Evolutionary conservation across 1,140 invertebrate genomes (phyloP).

Genomic region (Triops cancriformis): DNA sequence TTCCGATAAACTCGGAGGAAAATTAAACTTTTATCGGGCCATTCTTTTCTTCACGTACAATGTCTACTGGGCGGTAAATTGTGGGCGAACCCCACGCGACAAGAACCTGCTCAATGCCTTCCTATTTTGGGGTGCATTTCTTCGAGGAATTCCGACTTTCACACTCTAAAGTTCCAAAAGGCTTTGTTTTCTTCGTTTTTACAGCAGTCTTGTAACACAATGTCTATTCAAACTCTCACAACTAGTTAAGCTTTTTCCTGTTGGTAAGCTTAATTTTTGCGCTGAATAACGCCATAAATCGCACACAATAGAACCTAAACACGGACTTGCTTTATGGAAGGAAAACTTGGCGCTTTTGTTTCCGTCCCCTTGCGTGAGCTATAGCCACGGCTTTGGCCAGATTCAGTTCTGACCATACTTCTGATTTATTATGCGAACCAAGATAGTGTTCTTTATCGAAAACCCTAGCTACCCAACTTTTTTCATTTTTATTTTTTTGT

Average conservation of each 20-base stretch:
- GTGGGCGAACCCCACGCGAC: too few relatives aligned
- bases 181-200: neutral
- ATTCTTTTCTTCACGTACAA: too few relatives aligned
- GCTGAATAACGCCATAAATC: neutral
- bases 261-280: neutral
- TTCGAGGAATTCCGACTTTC: too few relatives aligned
- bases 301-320: neutral
- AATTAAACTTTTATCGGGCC: neutral
- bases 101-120: too few relatives aligned
- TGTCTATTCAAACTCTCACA: neutral
- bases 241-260: neutral
- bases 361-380: neutral
- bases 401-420: neutral
- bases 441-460: neutral
- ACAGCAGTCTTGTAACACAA: neutral
- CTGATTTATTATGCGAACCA: neutral
- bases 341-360: neutral
- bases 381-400: neutral
- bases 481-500: neutral
- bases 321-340: neutral
- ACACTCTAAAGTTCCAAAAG: too few relatives aligned
- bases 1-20: neutral
- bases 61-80: too few relatives aligned
- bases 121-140: too few relatives aligned
- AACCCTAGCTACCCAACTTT: neutral